These are phyloP conservation scores for Xanthia togata DNA, from an alignment of 2,888 invertebrate genomes.

Conservation along the genomic window DNA sequence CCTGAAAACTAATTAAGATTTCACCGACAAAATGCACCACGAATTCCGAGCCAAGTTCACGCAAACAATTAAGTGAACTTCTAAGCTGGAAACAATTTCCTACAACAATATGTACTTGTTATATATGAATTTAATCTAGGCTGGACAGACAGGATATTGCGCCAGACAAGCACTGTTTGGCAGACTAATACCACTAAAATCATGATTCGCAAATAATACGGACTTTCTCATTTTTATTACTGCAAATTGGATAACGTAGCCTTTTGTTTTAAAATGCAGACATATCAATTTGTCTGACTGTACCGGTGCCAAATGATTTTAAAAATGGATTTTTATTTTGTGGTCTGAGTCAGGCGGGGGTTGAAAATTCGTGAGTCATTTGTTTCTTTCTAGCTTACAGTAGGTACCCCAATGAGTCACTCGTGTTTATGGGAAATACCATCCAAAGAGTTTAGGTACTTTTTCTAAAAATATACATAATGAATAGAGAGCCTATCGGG, in stretches of 20 bases:
- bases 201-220: constrained; percentile 52
- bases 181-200: constrained; percentile 50
- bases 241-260: constrained; percentile 47
- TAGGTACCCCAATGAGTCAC: background rate
- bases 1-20: constrained; percentile 61
- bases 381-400: background rate
- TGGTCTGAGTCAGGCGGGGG: constrained; percentile 16
- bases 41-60: constrained; percentile 57
- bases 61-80: constrained; percentile 64
- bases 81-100: constrained; percentile 64
- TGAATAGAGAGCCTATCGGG: too few relatives aligned
- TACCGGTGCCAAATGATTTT: constrained; percentile 49
- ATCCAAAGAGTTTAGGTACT: background rate
- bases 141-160: constrained; percentile 62
- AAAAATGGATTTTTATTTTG: constrained; percentile 34
- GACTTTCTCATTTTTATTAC: constrained; percentile 53
- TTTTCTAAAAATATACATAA: background rate
- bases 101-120: constrained; percentile 42
- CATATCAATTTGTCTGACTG: constrained; percentile 54
- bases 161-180: constrained; percentile 59
- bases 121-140: constrained; percentile 53
- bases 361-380: constrained; percentile 22
- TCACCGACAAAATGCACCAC: constrained; percentile 55
- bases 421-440: background rate
- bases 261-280: constrained; percentile 58